A percentile compares a stretch with the other conserved stretches of the same genome.
Evolutionary conservation across 2,888 invertebrate species (phyloP).

Genomic region (Xanthorhoe designata): DNA sequence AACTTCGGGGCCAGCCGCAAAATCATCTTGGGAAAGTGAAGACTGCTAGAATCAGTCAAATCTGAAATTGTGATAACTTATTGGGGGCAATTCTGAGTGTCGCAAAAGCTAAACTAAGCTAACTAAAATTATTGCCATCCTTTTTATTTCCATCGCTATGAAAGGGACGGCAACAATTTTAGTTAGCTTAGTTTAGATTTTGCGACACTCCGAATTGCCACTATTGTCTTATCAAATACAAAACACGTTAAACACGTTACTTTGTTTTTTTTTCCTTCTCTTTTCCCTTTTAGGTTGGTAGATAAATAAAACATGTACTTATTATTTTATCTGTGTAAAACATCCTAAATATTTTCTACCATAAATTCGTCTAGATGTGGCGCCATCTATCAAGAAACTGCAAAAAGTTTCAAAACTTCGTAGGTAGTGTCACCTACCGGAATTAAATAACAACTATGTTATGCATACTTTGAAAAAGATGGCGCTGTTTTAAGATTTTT

Average conservation of each 20-base stretch:
- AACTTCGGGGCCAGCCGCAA: slow-evolving; percentile 94
- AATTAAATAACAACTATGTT: not conserved
- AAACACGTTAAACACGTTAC: not conserved
- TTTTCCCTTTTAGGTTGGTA: not conserved
- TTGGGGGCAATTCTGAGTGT: too few species aligned
- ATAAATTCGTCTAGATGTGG: too few species aligned
- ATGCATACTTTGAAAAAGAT: slow-evolving; percentile 13
- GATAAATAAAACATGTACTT: too few species aligned
- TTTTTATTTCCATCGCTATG: too few species aligned
- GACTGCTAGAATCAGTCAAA: not conserved
- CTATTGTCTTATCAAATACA: not conserved
- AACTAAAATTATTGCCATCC: too few species aligned
- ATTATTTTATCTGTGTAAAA: too few species aligned
- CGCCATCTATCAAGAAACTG: not conserved
- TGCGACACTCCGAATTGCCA: too few species aligned
- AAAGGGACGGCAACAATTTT: too few species aligned
- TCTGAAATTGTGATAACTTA: slow-evolving; percentile 3
- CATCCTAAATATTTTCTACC: too few species aligned
- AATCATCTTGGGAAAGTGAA: slow-evolving; percentile 91
- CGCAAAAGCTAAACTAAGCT: too few species aligned
- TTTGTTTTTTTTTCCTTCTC: not conserved
- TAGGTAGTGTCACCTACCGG: not conserved
- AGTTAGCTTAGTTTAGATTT: too few species aligned
- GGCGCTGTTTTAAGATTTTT: slow-evolving; percentile 9
- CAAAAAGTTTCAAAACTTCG: not conserved